A percentile compares a stretch with the other conserved stretches of the same genome.
Evolutionary conservation across 1,140 invertebrate species (phyloP).

Genomic region (Cydia splendana): DNA sequence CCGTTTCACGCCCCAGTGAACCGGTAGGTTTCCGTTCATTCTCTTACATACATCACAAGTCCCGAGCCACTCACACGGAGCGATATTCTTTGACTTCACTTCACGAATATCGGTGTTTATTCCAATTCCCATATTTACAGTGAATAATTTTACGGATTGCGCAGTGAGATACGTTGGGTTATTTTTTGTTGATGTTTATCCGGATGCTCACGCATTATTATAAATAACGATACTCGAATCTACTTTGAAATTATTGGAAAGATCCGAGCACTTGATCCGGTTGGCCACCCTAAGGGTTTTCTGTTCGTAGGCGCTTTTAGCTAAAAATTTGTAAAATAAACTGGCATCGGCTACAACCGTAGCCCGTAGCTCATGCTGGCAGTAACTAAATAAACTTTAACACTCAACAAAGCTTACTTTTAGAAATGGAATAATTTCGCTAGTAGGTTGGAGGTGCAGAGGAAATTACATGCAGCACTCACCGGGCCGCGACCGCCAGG

Average conservation of each 20-base stretch:
- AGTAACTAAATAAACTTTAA: no score
- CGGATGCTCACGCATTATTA: neutral
- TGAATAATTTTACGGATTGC: constrained; percentile 5
- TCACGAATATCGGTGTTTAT: constrained; percentile 24
- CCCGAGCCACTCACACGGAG: constrained; percentile 33
- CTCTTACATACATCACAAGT: constrained; percentile 42
- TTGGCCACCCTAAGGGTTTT: neutral
- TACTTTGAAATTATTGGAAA: neutral
- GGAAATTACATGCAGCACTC: neutral
- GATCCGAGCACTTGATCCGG: neutral
- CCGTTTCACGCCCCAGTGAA: constrained; percentile 52
- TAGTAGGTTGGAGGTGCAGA: no score
- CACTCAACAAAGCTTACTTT: no score
- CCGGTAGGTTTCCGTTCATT: constrained; percentile 55
- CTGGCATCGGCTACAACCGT: no score
- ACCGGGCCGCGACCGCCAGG: neutral
- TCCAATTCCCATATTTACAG: constrained; percentile 20
- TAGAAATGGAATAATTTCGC: no score
- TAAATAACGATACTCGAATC: neutral
- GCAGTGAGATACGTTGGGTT: neutral
- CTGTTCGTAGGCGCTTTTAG: neutral
- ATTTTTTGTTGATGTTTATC: constrained; percentile 12
- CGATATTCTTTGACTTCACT: constrained; percentile 37
- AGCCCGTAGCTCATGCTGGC: no score
- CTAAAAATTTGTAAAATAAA: no score